These are phyloP conservation scores for Cinara cedri DNA, from an alignment of 2,888 invertebrate species.

Conservation along the genomic window DNA sequence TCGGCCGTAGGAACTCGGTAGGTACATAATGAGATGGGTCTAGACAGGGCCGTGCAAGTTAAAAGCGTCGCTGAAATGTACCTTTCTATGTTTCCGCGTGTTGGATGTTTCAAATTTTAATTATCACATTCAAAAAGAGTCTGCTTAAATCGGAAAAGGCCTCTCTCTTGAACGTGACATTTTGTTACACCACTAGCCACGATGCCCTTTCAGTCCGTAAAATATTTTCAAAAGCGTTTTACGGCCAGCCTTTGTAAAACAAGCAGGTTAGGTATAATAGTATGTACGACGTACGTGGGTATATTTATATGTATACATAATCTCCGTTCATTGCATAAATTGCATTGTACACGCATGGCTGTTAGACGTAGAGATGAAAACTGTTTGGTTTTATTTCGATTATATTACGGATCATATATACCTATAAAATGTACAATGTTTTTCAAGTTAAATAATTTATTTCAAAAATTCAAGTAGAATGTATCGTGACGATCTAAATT, in stretches of 20 bases:
- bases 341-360: not conserved
- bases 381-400: not conserved
- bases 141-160: constrained; percentile 15
- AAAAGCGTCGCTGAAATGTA: constrained; percentile 14
- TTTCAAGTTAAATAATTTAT: too few relatives aligned
- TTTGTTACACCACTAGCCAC: not conserved
- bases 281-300: not conserved
- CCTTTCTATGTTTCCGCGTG: not conserved
- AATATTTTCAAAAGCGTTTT: constrained; percentile 15
- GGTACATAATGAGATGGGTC: constrained; percentile 12
- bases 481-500: too few relatives aligned
- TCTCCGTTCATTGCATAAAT: not conserved
- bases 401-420: too few relatives aligned
- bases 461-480: too few relatives aligned
- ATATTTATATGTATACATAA: too few relatives aligned
- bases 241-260: not conserved
- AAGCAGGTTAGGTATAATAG: not conserved
- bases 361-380: not conserved
- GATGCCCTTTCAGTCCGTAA: not conserved
- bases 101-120: constrained; percentile 43
- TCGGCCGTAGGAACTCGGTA: not conserved
- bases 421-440: too few relatives aligned
- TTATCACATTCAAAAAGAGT: constrained; percentile 28
- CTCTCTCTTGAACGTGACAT: constrained; percentile 38
- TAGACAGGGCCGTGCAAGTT: not conserved